Base-by-base conservation (phyloP, 2,797 vertebrate species). In the Poeciliopsis infans region DNA sequence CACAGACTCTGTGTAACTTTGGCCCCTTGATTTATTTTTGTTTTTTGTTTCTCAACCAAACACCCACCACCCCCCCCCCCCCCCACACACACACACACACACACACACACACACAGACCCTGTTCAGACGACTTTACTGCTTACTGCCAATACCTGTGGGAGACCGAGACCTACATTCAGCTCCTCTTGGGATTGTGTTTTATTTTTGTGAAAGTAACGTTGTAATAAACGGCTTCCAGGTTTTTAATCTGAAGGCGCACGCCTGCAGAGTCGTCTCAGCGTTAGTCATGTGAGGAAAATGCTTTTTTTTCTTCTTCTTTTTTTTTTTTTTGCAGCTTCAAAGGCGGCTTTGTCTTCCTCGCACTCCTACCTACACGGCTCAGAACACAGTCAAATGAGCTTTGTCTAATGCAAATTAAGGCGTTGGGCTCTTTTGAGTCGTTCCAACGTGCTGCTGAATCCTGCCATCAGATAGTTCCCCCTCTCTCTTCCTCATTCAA, bases 81-180 rank as follows among this genome's bases (percentile, higher is more conserved):
- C n/a, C n/a, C n/a, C 85, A 69, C 83, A 86, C 85, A 51, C 75
- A 61, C 43, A 43, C 43, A 12, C 43, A 45, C 45, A 45, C 45
- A 18, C 85, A 66, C 82, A 86, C 83, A 51, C 74, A 61, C 75
- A 83, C 85, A 47, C 68, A 86, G 89, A 91, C 87, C 89, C 87
- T 85, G 87, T 93, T 88, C 79, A 85, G 75, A 90, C 89, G 86
- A 91, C 91, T 92, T 89, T 81, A 75, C 85, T 59, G 59, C 78
- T 92, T 86, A 83, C 88, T 81, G 88, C 59, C 76, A 88, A 69
- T 85, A 90, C 90, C 88, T 86, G 51, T 86, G 86, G 87, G 91
- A 90, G 77, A 81, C 69, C 23, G 78, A 90, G 88, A 79, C 86
- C 90, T 85, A 89, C 81, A 87, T 92, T 79, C 83, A 5, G 78